Conservation (phyloP, 1,140 invertebrate genomes). For the Macrocentrus cingulum region DNA sequence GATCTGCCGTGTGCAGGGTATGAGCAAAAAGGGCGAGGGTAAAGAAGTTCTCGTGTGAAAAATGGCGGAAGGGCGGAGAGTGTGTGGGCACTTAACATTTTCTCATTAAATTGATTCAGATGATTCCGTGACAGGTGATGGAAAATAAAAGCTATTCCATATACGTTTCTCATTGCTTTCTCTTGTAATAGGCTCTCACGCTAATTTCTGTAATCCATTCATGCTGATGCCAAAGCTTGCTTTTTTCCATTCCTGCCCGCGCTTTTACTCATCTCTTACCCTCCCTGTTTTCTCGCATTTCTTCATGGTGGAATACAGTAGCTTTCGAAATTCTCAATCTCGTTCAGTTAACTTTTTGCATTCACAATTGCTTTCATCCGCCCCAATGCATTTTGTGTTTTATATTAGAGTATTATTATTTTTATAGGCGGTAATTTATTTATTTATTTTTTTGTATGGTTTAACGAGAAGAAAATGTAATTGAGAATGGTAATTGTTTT, state of each 20-base stretch:
- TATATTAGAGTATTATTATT: too few species aligned
- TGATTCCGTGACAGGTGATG: conserved; percentile 20
- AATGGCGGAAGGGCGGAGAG: conserved; percentile 1
- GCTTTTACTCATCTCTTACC: too few species aligned
- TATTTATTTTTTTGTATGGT: too few species aligned
- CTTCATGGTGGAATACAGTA: too few species aligned
- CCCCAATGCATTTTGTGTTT: too few species aligned
- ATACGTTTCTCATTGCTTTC: neutral
- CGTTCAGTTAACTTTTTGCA: too few species aligned
- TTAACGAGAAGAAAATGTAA: too few species aligned
- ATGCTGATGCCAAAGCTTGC: neutral
- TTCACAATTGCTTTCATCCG: too few species aligned
- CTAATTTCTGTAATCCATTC: conserved; percentile 12
- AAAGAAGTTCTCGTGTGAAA: conserved; percentile 4
- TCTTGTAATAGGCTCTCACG: neutral
- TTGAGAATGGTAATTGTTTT: too few species aligned
- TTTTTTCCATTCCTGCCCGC: neutral
- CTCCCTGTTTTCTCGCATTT: too few species aligned
- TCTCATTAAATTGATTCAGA: conserved; percentile 31
- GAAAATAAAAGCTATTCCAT: conserved; percentile 8
- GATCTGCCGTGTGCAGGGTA: conserved; percentile 2
- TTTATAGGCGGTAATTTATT: too few species aligned
- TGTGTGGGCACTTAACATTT: conserved; percentile 24
- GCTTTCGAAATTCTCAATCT: too few species aligned
- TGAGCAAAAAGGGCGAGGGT: neutral